A percentile compares a stretch with the other conserved stretches of the same genome.
phyloP scores from a whole-genome alignment of 2,113 vertebrate genomes.

The Elanus axillaris region DNA sequence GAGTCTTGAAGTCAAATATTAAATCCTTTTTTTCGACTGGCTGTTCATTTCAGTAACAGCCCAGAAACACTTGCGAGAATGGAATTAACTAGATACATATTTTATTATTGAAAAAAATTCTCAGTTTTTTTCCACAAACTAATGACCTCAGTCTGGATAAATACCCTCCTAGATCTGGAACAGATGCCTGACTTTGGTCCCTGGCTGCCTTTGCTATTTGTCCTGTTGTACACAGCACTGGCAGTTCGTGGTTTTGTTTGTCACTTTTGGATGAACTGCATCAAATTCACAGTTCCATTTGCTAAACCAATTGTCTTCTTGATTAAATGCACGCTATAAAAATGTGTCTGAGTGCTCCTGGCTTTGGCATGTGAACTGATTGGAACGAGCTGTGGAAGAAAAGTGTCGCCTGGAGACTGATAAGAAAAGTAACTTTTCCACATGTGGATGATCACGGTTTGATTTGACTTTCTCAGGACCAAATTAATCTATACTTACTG shows the following conservation, averaged over 20 bases:
- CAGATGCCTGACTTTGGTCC: background rate
- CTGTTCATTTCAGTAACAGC: background rate
- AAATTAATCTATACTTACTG: background rate
- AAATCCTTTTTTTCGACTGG: background rate
- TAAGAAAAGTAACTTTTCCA: background rate
- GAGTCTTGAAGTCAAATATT: background rate
- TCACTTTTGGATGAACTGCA: background rate
- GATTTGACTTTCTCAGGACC: background rate
- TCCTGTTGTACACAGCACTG: background rate
- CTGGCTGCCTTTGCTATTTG: background rate
- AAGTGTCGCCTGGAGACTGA: background rate
- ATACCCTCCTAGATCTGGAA: background rate
- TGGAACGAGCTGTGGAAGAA: background rate
- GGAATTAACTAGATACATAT: background rate
- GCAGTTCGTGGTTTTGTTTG: background rate
- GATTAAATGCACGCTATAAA: background rate
- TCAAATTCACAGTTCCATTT: background rate
- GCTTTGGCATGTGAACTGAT: background rate
- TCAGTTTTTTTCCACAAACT: background rate
- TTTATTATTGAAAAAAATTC: background rate
- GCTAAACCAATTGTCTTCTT: background rate
- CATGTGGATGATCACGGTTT: fast-evolving
- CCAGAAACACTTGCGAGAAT: background rate
- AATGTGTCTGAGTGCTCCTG: background rate
- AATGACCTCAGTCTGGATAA: fast-evolving